Base-by-base conservation (phyloP, 2,113 vertebrate genomes). In the Mandrillus leucophaeus region DNA sequence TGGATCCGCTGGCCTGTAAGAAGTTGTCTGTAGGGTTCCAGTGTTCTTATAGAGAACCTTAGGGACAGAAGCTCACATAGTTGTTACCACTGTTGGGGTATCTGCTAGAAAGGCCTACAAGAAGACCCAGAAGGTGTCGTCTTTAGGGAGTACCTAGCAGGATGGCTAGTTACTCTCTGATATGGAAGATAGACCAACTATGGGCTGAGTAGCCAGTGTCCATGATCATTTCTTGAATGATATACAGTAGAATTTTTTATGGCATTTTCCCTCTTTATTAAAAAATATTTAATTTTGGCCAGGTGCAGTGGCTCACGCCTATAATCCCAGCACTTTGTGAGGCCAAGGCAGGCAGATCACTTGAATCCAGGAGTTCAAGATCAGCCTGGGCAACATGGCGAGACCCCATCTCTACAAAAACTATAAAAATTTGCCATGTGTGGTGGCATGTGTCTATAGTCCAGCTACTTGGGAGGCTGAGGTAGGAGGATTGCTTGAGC, bases 1-100 rank as follows among this genome's bases (percentile, higher is more conserved):
- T 99, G 27, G 99, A 99, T 87, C 99, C 99, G 0, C 98, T 99
- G 52, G 99, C 99, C 52, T 99, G 99, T 99, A 99, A 99, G 99
- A 30, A 95, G 7, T 30, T 38, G 64, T 76, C 86, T 27, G 0
- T 40, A 22, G 79, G 59, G 59, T 25, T n/a, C 25, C 4, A 1
- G 6, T 57, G 35, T 82, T 35, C 72, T 75, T n/a, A 38, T 27
- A 81, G 45, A 61, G 25, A 45, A 70, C 38, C 30, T 48, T 5
- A 89, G 86, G 92, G 66, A 68, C 35, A 93, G 61, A 23, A 59
- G 48, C 40, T 75, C 38, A 40, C n/a, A 55, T 40, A 30, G 38
- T 38, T 55, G 25, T 59, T 55, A 43, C 14, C 22, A 12, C 14
- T 61, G 14, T 43, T 20, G 16, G 66, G 64, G 23, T 14, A 12